Evolutionary conservation across 2,797 vertebrate species (phyloP), one percentile per base, ranked within the genome.

Genomic region (Labroides dimidiatus): DNA sequence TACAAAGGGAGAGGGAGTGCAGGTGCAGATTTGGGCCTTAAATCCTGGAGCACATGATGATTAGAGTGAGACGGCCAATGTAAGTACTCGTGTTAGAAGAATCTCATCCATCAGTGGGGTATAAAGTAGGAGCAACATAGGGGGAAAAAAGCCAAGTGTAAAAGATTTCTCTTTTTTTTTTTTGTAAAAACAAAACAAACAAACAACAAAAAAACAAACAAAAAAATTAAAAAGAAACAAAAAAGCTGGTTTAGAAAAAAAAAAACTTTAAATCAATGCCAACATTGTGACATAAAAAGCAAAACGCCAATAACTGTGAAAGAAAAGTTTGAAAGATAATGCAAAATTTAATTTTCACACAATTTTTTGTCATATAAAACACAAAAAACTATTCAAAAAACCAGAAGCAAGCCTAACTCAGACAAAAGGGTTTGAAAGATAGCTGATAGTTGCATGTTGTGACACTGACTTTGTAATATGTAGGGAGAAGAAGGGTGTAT

Each of bases 11-110:
- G 61, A 48, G 66, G 33, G 43, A 33, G 42, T 37, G 64, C 92
- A 93, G 93, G 92, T 93, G 91, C 84, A 87, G 80, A 69, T 54
- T 45, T 42, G 55, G 47, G 23, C 71, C 58, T 65, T 17, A 82
- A 82, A 84, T 83, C 75, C 78, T 85, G 52, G 66, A 84, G 73
- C 69, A 84, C 58, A 48, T 82, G 84, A 83, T 81, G 84, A 89
- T 82, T 75, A 84, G 75, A 68, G 59, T 7, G 64, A 84, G 69
- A 69, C 67, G 78, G 17, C 20, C 63, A 16, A 0, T 62, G 79
- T 84, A 72, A 39, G 59, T 54, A 74, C 79, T 72, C 0, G 48
- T 66, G 60, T 54, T 52, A 41, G 51, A 83, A 55, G 69, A 71
- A 85, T 72, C 49, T 65, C 77, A 59, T 53, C 66, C 33, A 42